phyloP scores from a whole-genome alignment of 2,113 vertebrate species.

The Holacanthus passer region DNA sequence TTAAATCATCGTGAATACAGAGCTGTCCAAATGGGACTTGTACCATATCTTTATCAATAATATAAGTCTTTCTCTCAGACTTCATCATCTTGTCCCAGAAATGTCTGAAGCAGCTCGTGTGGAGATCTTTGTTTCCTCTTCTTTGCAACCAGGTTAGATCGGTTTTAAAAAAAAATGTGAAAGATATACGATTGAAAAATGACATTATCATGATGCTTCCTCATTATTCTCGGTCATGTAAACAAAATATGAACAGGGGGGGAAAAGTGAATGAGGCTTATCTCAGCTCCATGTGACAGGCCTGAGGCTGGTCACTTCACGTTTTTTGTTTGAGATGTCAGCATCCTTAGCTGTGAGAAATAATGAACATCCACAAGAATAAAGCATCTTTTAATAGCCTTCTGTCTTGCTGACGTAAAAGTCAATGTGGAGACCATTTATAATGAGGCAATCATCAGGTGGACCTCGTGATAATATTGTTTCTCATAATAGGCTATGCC shows the following conservation, averaged over 20 bases:
- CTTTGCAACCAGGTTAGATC: conserved; percentile 17
- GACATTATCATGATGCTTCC: conserved; percentile 9
- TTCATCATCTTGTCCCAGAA: conserved; percentile 65
- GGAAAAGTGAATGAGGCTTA: conserved; percentile 36
- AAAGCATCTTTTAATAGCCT: conserved; percentile 78
- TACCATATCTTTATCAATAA: conserved; percentile 78
- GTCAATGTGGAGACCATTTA: conserved; percentile 66
- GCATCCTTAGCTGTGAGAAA: conserved; percentile 64
- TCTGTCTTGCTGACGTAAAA: conserved; percentile 67
- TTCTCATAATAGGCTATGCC: conserved; percentile 60
- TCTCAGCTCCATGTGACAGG: conserved; percentile 53
- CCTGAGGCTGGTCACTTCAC: conserved; percentile 60
- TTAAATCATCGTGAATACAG: conserved; percentile 67
- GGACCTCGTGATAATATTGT: conserved; percentile 69
- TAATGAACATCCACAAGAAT: conserved; percentile 76
- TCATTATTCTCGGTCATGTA: conserved; percentile 23
- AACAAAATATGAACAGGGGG: conserved; percentile 5
- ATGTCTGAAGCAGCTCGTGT: conserved; percentile 44
- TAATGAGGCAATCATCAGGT: conserved; percentile 79
- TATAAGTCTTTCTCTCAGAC: conserved; percentile 56
- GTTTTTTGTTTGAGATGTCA: conserved; percentile 71
- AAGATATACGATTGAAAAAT: too few species aligned
- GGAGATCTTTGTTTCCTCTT: conserved; percentile 13
- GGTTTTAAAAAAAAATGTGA: conserved; percentile 12
- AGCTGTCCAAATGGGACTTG: conserved; percentile 63